Evolutionary conservation across 2,797 vertebrate species (phyloP).

Genomic region (Mormyrops boulengeri): DNA sequence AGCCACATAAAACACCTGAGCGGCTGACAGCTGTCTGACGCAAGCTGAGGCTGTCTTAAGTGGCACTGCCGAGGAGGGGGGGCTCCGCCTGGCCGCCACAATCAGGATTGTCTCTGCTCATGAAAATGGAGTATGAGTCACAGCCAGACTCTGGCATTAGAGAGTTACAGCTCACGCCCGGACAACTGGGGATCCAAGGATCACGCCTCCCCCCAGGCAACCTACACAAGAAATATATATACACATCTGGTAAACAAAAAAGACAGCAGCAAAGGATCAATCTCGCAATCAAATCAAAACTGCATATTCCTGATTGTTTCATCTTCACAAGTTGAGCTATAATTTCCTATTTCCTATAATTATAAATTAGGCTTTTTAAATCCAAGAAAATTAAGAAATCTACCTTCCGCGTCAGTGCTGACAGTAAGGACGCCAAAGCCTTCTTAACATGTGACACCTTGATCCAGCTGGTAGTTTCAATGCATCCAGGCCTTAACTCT

Average conservation of each 20-base stretch:
- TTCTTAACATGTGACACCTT: not conserved
- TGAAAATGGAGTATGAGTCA: slow-evolving; percentile 14
- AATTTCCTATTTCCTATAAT: not conserved
- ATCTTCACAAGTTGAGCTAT: not conserved
- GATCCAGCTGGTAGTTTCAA: not conserved
- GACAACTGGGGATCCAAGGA: not conserved
- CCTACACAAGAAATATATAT: not conserved
- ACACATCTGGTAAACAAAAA: not conserved
- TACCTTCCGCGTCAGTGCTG: not conserved
- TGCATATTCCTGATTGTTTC: not conserved
- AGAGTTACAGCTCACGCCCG: not conserved
- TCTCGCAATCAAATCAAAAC: not conserved
- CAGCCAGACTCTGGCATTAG: not conserved
- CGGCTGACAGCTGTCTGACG: not conserved
- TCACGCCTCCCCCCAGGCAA: not conserved
- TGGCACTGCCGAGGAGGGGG: not conserved
- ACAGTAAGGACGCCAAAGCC: not conserved
- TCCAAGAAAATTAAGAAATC: not conserved
- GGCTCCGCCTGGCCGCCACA: not conserved
- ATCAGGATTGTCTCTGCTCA: not conserved
- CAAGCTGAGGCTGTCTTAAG: not conserved
- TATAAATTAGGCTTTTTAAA: not conserved
- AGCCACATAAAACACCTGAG: not conserved
- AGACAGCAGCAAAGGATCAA: not conserved
- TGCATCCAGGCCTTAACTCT: not conserved